Evolutionary conservation across 92 coral and sea anemone species (phyloP), one percentile per base, ranked within the genome.

Genomic region (Bergia puertoricense): DNA sequence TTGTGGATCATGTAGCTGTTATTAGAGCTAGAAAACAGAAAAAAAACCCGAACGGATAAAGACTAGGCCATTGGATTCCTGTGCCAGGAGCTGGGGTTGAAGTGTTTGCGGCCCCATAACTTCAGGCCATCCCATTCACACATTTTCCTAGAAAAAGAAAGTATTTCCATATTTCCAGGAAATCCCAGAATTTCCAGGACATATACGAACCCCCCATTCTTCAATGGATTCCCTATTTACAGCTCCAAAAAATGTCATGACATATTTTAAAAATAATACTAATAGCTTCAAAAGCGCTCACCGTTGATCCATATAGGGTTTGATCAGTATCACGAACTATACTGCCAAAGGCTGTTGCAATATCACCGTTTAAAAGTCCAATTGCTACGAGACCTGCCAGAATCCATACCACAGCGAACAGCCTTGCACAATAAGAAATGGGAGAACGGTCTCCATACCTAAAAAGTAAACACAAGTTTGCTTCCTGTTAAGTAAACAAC

Each of bases 291-390:
- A 1, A 11, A 54, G 59, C 59, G 80, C 88, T 40, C 71, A 93
- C 98, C 95, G 92, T 45, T 16, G 95, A 76, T 11, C 98, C 98
- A 82, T 94, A 94, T 9, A 94, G 79, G 36, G 54, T 62, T 11
- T 88, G 62, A 39, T 85, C 88, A 38, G 88, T 78, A 44, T 6
- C 22, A 5, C 16, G 65, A 83, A 69, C 30, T 83, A 83, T 43
- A 16, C 42, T 83, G 4, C 86, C 86, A 83, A 83, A 83, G 44
- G 77, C 78, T 74, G 74, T 83, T 71, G 86, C 77, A 43, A 83
- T 83, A 22, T 83, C 77, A 10, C 86, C 86, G 42, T 83, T 83
- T 30, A 83, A 44, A 69, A 83, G 69, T 30, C 86, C 86, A 68
- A 83, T 69, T 36, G 69, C 86, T 1, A 68, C 77, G 67, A 83